Percentiles rank a stretch among this genome's conserved stretches.
Conservation (phyloP, 2,888 invertebrate genomes). For the Sesia bembeciformis region DNA sequence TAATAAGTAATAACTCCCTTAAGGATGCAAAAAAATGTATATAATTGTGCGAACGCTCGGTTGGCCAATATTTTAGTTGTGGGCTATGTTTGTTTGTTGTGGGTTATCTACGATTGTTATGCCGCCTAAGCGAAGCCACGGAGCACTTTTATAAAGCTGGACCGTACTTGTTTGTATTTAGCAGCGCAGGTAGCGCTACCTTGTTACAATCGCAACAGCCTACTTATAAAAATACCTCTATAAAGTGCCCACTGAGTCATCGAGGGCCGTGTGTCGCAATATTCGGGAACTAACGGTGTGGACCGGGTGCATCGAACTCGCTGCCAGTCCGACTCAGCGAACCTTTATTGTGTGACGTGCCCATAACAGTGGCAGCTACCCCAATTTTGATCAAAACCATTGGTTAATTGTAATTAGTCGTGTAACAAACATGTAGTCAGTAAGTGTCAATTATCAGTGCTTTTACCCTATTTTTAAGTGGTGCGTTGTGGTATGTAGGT, state of each 20-base stretch:
- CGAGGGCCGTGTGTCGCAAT: conserved; percentile 47
- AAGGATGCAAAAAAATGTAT: too few relatives aligned
- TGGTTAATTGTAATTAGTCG: too few relatives aligned
- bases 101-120: too few relatives aligned
- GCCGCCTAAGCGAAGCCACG: too few relatives aligned
- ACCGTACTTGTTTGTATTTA: too few relatives aligned
- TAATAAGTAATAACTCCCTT: too few relatives aligned
- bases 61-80: too few relatives aligned
- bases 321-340: conserved; percentile 37
- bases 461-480: background rate
- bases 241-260: background rate
- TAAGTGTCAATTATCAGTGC: background rate
- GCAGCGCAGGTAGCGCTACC: background rate
- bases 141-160: too few relatives aligned
- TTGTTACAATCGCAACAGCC: conserved; percentile 22
- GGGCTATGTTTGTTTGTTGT: too few relatives aligned
- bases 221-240: conserved; percentile 22
- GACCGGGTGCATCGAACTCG: conserved; percentile 40
- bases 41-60: too few relatives aligned
- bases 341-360: conserved; percentile 44
- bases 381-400: background rate
- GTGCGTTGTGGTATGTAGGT: background rate
- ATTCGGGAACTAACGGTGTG: conserved; percentile 66
- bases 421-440: background rate
- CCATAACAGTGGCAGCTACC: background rate